Percentiles rank a stretch among this genome's conserved stretches.
These are phyloP conservation scores for Enteromius mattozi DNA, from an alignment of 2,797 vertebrate species.

Conservation along the genomic window DNA sequence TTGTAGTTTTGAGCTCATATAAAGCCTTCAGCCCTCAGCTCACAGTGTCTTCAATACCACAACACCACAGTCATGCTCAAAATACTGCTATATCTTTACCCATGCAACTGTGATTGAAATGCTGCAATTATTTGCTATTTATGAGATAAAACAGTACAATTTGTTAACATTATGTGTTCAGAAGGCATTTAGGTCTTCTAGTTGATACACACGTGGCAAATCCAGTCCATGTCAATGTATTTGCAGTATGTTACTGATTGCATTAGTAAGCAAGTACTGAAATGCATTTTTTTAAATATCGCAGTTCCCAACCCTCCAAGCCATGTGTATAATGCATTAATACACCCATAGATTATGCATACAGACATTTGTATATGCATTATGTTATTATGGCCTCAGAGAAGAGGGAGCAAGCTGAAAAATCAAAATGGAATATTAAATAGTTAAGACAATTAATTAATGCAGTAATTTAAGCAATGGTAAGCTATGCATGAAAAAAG, in stretches of 20 bases:
- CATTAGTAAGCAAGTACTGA: not conserved
- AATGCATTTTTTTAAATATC: not conserved
- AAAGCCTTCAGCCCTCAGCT: not conserved
- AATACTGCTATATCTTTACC: not conserved
- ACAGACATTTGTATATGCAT: not conserved
- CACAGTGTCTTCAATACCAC: not conserved
- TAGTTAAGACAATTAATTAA: slow-evolving; percentile 17
- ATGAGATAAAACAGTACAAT: not conserved
- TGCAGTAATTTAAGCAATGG: not conserved
- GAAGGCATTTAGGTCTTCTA: not conserved
- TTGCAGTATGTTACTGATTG: not conserved
- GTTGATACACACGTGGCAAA: not conserved
- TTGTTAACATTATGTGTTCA: not conserved
- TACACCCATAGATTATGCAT: slow-evolving; percentile 3
- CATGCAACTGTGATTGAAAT: not conserved
- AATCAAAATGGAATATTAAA: slow-evolving; percentile 14
- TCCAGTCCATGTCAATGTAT: not conserved
- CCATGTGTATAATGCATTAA: not conserved
- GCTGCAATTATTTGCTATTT: not conserved
- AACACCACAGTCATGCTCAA: no score
- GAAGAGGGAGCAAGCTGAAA: not conserved
- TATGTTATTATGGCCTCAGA: not conserved
- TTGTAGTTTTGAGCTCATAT: not conserved
- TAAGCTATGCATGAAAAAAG: not conserved
- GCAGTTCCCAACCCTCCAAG: not conserved